Base-by-base conservation (phyloP, 2,888 invertebrate species). In the Caenorhabditis sp. region DNA sequence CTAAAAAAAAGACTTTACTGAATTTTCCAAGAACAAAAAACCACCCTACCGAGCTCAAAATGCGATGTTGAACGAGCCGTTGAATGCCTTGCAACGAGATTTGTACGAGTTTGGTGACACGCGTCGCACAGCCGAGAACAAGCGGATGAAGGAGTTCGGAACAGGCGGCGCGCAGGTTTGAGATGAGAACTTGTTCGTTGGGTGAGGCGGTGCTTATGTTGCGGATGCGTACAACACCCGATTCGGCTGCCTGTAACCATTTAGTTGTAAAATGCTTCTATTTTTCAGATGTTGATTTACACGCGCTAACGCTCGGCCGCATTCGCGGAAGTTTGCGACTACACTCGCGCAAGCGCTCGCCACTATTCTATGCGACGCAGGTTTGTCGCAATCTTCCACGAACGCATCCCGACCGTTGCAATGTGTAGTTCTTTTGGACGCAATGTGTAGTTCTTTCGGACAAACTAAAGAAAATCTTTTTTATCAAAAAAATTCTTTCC, bases 71-170 rank as follows among this genome's bases (percentile, higher is more conserved):
- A 80, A 97, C 95, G 49, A 99, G 90, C 81, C 94, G 92, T 89
- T 99, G 97, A 89, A 97, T 94, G 81, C 95, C 93, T 80, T 93
- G 93, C 51, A 99, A 90, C 87, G 95, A 95, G 88, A 95, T 93
- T 93, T 96, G 90, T 58, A 96, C 95, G 83, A 97, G 93, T 91
- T 96, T 96, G 62, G 94, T 91, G 89, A 96, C 95, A 90, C 95
- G 96, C 27, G 96, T 95, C 89, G 97, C 96, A 90, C 97, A 97
- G 87, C 95, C 97, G 90, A 97, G 94, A 12, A 97, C 94, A 80
- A 99, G 91, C 0, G 97, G 97, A 89, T 96, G 95, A 69, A 99
- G 90, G 83, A 99, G 93, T 90, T 97, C 97, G 88, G 78, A 77
- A 31, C 83, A 84, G 12, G 83, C 83, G 5, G 82, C 76, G 19